Conservation (phyloP, 2,113 vertebrate species). For the Enhydra lutris region DNA sequence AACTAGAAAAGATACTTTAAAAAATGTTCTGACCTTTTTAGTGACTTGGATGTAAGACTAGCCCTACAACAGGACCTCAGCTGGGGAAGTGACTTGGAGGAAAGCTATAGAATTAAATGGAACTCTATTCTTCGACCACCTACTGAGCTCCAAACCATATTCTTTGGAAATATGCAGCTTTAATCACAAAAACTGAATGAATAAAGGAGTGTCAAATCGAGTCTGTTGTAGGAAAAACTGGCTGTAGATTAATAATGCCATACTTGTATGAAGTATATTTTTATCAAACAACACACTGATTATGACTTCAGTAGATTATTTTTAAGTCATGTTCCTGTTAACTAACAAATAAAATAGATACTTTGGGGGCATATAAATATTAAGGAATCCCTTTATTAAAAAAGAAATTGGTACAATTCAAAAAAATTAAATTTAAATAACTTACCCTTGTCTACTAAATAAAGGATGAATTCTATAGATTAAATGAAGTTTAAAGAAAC, state of each 20-base stretch:
- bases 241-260: slow-evolving; percentile 15
- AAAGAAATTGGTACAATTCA: not conserved
- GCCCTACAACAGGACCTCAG: slow-evolving; percentile 11
- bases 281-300: not conserved
- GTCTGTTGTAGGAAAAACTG: slow-evolving; percentile 6
- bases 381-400: slow-evolving; percentile 31
- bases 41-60: slow-evolving; percentile 41
- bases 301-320: slow-evolving; percentile 33
- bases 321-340: slow-evolving; percentile 28
- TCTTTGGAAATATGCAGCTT: slow-evolving; percentile 29
- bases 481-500: slow-evolving; percentile 45
- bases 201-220: not conserved
- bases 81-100: slow-evolving; percentile 21
- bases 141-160: slow-evolving; percentile 23
- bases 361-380: not conserved
- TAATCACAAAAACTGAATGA: slow-evolving; percentile 45
- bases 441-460: not conserved
- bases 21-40: slow-evolving; percentile 38
- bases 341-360: slow-evolving; percentile 43
- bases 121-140: not conserved
- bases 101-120: slow-evolving; percentile 41
- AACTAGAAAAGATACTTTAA: slow-evolving; percentile 47
- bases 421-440: slow-evolving; percentile 30
- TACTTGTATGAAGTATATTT: slow-evolving; percentile 40
- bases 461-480: slow-evolving; percentile 20